Conservation (phyloP, 2,113 vertebrate species). For the Heloderma charlesbogerti region DNA sequence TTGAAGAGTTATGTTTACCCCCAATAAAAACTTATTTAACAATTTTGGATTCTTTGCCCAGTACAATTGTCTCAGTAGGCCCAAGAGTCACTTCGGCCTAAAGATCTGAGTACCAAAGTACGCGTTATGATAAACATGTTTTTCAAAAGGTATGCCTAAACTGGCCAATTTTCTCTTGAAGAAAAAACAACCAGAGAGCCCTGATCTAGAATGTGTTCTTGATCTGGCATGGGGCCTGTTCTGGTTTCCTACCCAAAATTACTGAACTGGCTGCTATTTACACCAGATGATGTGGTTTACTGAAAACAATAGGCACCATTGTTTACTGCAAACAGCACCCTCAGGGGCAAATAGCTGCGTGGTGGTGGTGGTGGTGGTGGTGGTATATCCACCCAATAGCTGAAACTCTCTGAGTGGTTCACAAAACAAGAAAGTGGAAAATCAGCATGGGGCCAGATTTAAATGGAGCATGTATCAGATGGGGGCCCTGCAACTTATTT, state of each 20-base stretch:
- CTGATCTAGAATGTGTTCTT: not conserved
- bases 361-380: too few relatives aligned
- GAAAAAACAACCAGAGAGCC: not conserved
- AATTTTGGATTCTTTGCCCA: not conserved
- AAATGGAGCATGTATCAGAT: not conserved
- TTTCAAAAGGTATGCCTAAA: not conserved
- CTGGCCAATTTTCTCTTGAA: not conserved
- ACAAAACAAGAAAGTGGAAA: not conserved
- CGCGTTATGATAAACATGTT: too few relatives aligned
- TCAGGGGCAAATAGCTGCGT: not conserved
- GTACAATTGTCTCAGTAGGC: not conserved
- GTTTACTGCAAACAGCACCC: not conserved
- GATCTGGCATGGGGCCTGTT: not conserved
- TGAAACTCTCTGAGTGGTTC: too few relatives aligned
- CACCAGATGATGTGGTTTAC: too few relatives aligned
- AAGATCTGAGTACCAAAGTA: not conserved
- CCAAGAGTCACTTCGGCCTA: not conserved
- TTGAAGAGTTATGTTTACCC: too few relatives aligned
- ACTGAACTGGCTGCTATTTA: not conserved
- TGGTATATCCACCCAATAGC: too few relatives aligned
- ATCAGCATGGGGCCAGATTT: not conserved
- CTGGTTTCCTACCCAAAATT: not conserved
- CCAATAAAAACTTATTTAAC: not conserved
- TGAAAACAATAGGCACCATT: not conserved
- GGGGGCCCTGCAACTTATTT: not conserved